Base-by-base conservation (phyloP, 2,888 invertebrate genomes). In the Tipula helvola region DNA sequence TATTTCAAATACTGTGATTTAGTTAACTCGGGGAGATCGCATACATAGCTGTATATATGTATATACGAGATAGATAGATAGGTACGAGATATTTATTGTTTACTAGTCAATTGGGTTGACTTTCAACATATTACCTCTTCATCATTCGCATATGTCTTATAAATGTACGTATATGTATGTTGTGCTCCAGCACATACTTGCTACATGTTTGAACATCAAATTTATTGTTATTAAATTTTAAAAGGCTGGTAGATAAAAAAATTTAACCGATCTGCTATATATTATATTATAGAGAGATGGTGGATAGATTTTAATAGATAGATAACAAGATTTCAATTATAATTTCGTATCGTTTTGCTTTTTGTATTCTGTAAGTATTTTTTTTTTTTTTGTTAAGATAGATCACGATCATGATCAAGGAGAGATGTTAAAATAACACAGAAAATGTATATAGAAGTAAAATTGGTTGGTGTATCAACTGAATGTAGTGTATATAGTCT, bases 251-350 rank as follows among this genome's bases (percentile, higher is more conserved):
- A 71, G 71, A 71, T 71, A 71, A 71, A 52, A 52, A 52, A 52
- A 71, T 8, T 71, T 5, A 18, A 52, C 47, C 16, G 52, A 28
- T 71, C 71, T 71, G 28, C 10, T 28, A 28, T 71, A 28, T 28
- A 28, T 28, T 28, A 28, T 28, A 57, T 57, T 57, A 57, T 7
- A 57, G 8, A 44, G 28, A 71, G 28, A 71, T 57, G 18, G 57
- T 57, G 57, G 18, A 71, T 71, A 71, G 71, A 71, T 71, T 71
- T 71, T 71, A 71, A 71, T 71, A 71, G 71, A 71, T 71, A 71
- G 71, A 71, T 71, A 71, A 71, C 71, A 71, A 71, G 71, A 71
- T 71, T 71, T 71, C 71, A 71, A 71, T 71, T 71, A 71, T 71
- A 71, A 71, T 71, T 71, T 71, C 71, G 71, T 71, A 71, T 71